These are phyloP conservation scores for Microcebus jonahi DNA, from an alignment of 2,113 vertebrate genomes.

Conservation along the genomic window DNA sequence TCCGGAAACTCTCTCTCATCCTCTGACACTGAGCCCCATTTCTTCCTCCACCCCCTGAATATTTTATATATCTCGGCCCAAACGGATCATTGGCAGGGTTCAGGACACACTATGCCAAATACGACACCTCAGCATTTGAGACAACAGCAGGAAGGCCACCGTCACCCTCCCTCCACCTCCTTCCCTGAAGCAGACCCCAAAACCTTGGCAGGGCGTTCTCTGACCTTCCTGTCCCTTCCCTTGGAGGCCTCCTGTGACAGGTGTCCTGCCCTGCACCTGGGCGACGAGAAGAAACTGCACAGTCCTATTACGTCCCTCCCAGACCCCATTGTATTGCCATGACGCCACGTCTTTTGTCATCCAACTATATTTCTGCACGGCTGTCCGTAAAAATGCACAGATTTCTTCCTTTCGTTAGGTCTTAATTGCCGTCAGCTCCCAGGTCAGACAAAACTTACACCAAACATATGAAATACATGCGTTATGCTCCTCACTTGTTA, in stretches of 20 bases:
- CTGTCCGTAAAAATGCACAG: not conserved
- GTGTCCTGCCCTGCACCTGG: no score
- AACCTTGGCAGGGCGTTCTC: no score
- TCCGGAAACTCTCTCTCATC: not conserved
- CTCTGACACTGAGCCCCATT: rapidly evolving
- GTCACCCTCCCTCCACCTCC: rapidly evolving
- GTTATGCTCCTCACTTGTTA: no score
- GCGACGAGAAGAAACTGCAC: not conserved
- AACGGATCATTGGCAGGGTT: not conserved
- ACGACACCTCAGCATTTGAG: no score
- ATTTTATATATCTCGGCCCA: not conserved
- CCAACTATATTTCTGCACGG: rapidly evolving
- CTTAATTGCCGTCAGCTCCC: not conserved
- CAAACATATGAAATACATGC: no score
- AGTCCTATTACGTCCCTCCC: not conserved
- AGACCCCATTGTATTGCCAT: not conserved
- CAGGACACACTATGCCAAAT: not conserved
- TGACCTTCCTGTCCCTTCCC: no score
- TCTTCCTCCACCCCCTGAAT: not conserved
- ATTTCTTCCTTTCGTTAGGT: no score
- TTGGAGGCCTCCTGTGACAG: no score
- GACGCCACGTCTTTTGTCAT: no score
- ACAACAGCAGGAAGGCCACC: no score
- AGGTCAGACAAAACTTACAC: not conserved
- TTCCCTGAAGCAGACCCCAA: not conserved